Evolutionary conservation across 2,888 invertebrate species (phyloP), one percentile per base, ranked within the genome.

Genomic region (Leptarthrus brevirostris): DNA sequence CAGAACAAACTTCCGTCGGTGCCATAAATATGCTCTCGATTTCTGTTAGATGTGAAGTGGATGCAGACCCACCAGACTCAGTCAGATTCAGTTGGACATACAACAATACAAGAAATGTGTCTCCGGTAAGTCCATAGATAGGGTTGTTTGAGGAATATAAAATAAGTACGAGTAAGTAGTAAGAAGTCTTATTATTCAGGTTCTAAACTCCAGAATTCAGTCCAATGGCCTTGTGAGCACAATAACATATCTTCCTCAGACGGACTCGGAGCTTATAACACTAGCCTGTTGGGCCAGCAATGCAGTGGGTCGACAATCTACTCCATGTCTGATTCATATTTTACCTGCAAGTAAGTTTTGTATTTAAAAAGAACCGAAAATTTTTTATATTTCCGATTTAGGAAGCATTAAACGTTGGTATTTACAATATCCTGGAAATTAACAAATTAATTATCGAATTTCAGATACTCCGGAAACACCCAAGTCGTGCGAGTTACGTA

Each of bases 251-350:
- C 87, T 89, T 54, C 86, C 89, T 64, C 86, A 85, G 79, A 83
- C 85, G 66, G 86, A 86, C 87, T 81, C 86, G 34, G 94, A 95
- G 81, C 88, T 94, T 78, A 94, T 94, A 75, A 93, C 93, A 79
- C 86, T 95, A 20, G 92, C 93, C 3, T 96, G 96, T 82, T 95
- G 94, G 94, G 94, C 94, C 3, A 91, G 90, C 82, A 95, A 95
- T 83, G 89, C 89, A 77, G 91, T 95, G 14, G 95, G 95, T 26
- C 89, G 91, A 78, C 95, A 95, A 84, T 87, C 89, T 77, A 89
- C 88, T 76, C 95, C 96, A 0, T 96, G 96, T 81, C 85, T 93
- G 72, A 93, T 94, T 83, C 90, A 92, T 85, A 89, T 95, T 74
- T 87, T 93, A 80, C 92, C 93, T 79, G 94, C 93, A 79, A 91